Base-by-base conservation (phyloP, 1,140 invertebrate species). In the Drosophila funebris region DNA sequence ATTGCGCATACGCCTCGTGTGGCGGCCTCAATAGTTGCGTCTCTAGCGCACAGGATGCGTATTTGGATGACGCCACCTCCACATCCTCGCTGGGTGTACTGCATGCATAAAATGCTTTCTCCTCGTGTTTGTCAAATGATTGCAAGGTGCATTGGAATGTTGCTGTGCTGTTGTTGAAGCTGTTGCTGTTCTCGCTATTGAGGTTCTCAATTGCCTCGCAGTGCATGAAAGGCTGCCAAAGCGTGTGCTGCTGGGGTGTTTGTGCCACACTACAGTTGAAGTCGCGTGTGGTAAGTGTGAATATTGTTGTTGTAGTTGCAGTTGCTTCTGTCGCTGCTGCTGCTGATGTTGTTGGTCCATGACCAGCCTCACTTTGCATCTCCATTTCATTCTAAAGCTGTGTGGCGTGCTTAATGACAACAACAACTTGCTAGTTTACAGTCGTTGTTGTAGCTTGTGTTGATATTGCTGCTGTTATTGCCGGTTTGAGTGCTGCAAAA, bases 341-440 rank as follows among this genome's bases (percentile, higher is more conserved):
- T 71, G 69, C 13, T 72, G 62, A 29, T 76, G 73, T 72, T 69
- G 60, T 84, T 88, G 89, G 90, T 90, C 85, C 73, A 85, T 56
- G 82, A 90, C 90, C 90, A 88, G 84, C 68, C 66, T 71, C 70
- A 72, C 77, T 87, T 90, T 90, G 90, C 90, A 90, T 76, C 87
- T 88, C 90, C 90, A 91, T 91, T 88, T 91, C 90, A 91, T 90
- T 90, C 73, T 90, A 84, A 88, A 90, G 90, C 90, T 78, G 88
- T 90, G 54, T 50, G 46, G 56, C 78, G 50, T 43, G 46, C 54
- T 69, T 36, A 27, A 62, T 53, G 43, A 58, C 64, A 78, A 75
- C 64, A 66, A 70, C 68, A 74, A 72, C 73, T 60, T 41, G 36
- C 46, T 43, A 22, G 31, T 14, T 31, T 24, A 27, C 18, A 29